These are phyloP conservation scores for Orthochromis malagaraziensis DNA, from an alignment of 2,113 vertebrate genomes.

Conservation along the genomic window DNA sequence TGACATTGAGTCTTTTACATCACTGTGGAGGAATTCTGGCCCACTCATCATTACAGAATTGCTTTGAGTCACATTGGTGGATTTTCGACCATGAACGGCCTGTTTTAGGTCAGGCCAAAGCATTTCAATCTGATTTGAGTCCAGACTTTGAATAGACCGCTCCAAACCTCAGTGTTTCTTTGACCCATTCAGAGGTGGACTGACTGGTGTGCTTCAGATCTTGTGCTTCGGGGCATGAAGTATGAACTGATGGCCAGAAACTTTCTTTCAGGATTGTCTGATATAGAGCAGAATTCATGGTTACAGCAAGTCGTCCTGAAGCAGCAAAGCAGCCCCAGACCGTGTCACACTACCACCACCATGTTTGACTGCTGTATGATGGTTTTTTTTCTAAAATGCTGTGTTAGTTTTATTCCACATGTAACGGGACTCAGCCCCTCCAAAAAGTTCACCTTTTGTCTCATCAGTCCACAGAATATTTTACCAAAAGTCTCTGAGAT, in stretches of 20 bases:
- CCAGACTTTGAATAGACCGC: neutral
- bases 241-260: too few relatives aligned
- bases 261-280: neutral
- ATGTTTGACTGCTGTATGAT: neutral
- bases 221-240: neutral
- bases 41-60: neutral
- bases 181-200: neutral
- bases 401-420: neutral
- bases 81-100: neutral
- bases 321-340: neutral
- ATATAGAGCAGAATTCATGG: neutral
- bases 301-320: neutral
- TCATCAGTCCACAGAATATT: neutral
- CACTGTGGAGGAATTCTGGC: neutral
- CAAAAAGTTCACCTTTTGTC: neutral
- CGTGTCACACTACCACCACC: neutral
- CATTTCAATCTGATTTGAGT: neutral
- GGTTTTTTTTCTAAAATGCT: neutral
- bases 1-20: neutral
- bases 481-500: fast-evolving
- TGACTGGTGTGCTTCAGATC: neutral
- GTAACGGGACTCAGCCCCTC: neutral
- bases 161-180: neutral
- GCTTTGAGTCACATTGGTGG: neutral
- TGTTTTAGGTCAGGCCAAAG: neutral